Percentiles rank a stretch among this genome's conserved stretches.
Evolutionary conservation across 2,888 invertebrate species (phyloP).

Genomic region (Drosophila barbarae): DNA sequence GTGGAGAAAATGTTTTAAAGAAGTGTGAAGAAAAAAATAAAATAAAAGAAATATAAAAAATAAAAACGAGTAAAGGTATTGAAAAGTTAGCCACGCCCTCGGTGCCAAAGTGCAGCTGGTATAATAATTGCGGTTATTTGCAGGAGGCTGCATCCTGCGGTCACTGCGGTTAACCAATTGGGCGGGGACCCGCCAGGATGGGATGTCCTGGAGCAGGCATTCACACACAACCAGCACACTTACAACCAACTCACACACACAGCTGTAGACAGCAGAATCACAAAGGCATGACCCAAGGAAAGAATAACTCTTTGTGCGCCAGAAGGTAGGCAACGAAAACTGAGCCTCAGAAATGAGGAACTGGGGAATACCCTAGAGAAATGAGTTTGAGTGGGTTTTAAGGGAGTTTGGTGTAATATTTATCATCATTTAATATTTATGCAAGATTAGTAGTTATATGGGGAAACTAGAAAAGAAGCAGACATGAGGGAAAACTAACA

Average conservation of each 20-base stretch:
- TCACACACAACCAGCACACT: constrained; percentile 1
- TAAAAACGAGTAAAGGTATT: constrained; percentile 16
- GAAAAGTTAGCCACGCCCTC: constrained; percentile 35
- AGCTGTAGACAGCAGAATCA: constrained; percentile 30
- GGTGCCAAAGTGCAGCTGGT: constrained; percentile 38
- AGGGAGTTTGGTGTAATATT: neutral
- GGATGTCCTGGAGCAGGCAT: constrained; percentile 3
- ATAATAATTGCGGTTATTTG: constrained; percentile 69
- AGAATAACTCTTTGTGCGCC: constrained; percentile 37
- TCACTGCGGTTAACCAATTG: constrained; percentile 61
- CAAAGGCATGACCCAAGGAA: constrained; percentile 30
- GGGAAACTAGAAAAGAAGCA: neutral
- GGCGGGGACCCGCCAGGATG: constrained; percentile 12
- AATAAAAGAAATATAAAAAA: neutral
- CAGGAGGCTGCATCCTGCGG: constrained; percentile 62
- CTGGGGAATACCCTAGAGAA: constrained; percentile 19
- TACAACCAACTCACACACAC: neutral
- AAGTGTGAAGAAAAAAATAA: constrained; percentile 34
- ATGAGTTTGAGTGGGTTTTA: neutral
- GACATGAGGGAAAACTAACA: fast-evolving
- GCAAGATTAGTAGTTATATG: neutral
- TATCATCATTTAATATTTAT: constrained; percentile 8
- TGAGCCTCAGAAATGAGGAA: neutral
- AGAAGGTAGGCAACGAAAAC: constrained; percentile 18
- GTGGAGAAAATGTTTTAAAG: constrained; percentile 12